Evolutionary conservation across 2,888 invertebrate species (phyloP).

Genomic region (Leptothorax acervorum): DNA sequence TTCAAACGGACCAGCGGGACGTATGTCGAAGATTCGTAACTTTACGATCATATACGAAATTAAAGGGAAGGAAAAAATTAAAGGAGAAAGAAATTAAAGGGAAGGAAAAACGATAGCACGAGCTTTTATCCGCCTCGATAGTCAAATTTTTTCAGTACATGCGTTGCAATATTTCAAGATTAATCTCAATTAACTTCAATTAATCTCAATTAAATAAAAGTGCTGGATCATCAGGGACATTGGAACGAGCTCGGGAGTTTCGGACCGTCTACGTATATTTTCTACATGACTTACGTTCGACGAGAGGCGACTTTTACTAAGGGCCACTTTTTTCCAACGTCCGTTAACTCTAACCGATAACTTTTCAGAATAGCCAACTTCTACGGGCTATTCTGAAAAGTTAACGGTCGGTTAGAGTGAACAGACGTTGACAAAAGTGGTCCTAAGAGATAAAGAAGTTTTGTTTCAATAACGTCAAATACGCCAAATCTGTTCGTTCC

Average conservation of each 20-base stretch:
- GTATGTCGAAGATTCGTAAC: background rate
- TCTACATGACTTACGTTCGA: background rate
- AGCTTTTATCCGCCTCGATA: background rate
- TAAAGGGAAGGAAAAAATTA: background rate
- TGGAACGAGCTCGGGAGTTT: background rate
- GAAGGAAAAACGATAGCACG: background rate
- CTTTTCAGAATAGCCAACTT: no score
- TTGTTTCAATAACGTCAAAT: slow-evolving; percentile 46
- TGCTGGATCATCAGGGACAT: background rate
- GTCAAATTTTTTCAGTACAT: background rate
- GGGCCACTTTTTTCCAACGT: no score
- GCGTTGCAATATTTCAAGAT: background rate
- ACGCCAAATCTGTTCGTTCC: slow-evolving; percentile 6
- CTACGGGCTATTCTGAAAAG: no score
- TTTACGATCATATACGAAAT: background rate
- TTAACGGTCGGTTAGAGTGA: no score
- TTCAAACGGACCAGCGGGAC: slow-evolving; percentile 23
- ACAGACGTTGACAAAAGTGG: no score
- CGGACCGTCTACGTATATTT: background rate
- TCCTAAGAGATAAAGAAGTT: slow-evolving; percentile 31
- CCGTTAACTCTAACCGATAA: no score
- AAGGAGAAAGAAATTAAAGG: no score
- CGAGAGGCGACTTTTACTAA: background rate
- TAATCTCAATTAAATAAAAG: background rate
- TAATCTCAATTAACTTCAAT: background rate